Percentiles rank a stretch among this genome's conserved stretches.
phyloP scores from a whole-genome alignment of 2,888 invertebrate species.

The Disparrhopalites patrizii region DNA sequence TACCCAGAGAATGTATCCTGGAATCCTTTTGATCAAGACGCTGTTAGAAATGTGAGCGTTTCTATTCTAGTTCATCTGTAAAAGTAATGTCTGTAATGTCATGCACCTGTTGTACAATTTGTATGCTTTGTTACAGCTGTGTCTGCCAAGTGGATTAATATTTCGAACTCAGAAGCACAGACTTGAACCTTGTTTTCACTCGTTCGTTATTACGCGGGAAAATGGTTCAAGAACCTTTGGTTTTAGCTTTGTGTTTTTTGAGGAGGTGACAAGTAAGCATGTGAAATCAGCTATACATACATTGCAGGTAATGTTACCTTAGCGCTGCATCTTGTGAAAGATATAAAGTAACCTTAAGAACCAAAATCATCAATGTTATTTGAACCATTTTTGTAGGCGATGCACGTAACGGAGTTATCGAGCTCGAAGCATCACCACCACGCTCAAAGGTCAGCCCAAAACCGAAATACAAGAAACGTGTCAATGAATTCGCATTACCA shows the following conservation, averaged over 20 bases:
- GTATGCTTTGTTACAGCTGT: too few species aligned
- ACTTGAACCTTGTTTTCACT: constrained; percentile 82
- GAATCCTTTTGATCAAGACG: constrained; percentile 90
- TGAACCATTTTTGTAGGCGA: constrained; percentile 63
- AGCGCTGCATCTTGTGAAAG: neutral
- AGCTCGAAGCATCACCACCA: constrained; percentile 64
- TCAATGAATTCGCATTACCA: constrained; percentile 36
- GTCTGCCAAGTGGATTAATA: constrained; percentile 87
- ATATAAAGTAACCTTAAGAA: constrained; percentile 6
- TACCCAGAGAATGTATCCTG: constrained; percentile 87
- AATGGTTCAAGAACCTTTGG: constrained; percentile 94
- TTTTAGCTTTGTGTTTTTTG: constrained; percentile 91
- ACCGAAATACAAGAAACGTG: constrained; percentile 43
- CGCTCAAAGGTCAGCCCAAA: constrained; percentile 44
- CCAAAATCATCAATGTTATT: too few species aligned
- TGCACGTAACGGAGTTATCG: constrained; percentile 84
- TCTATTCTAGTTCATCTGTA: neutral
- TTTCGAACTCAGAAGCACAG: constrained; percentile 92
- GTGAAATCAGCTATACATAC: constrained; percentile 96
- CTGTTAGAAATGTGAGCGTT: constrained; percentile 84
- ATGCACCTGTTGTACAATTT: too few species aligned
- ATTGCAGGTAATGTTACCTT: constrained; percentile 61
- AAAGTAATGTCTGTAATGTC: too few species aligned
- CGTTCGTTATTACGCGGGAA: constrained; percentile 94
- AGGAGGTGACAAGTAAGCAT: constrained; percentile 86